Base-by-base conservation (phyloP, 2,888 invertebrate genomes). In the Cinara cedri region DNA sequence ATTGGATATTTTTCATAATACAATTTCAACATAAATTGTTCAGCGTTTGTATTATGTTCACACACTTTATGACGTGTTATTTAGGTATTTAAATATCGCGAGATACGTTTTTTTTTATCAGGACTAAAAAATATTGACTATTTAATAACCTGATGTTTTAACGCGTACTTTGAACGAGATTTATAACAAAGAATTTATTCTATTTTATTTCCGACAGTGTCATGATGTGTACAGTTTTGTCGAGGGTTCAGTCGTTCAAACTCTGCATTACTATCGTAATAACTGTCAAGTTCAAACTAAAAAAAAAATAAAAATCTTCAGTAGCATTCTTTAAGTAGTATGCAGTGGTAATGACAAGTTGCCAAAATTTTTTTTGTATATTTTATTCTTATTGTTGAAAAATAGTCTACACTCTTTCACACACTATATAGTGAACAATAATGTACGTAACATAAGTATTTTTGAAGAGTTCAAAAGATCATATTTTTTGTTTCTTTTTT, bases 281-380 rank as follows among this genome's bases (percentile, higher is more conserved):
- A 70, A 42, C 42, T 55, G 70, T 71, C 70, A 21, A 6, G 21
- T 71, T 55, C 16, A 6, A 44, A 44, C 42, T 21, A 10, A 42
- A 34, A 46, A 13, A 51, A 16, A 51, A 11, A 21, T 55, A 54
- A 46, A 46, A 60, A 16, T 26, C 19, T 42, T 34, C 21, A 55
- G 11, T 42, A 14, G 19, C 55, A 44, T 71, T 71, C 70, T 55
- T 54, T 21, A 55, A 42, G 44, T 14, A 46, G 14, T 2, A 14
- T 11, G 42, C 10, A 16, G 42, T n/a, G 42, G 21, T 13, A 21
- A 42, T 71, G 55, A 70, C 70, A 63, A 63, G 63, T 63, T 63
- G n/a, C 42, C 54, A 16, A 55, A 55, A 55, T 42, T 19, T 54
- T n/a, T 71, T 55, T 42, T 55, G 42, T 55, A 42, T 4, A 55